phyloP scores from a whole-genome alignment of 2,113 vertebrate species.

The Melanerpes aurifrons region DNA sequence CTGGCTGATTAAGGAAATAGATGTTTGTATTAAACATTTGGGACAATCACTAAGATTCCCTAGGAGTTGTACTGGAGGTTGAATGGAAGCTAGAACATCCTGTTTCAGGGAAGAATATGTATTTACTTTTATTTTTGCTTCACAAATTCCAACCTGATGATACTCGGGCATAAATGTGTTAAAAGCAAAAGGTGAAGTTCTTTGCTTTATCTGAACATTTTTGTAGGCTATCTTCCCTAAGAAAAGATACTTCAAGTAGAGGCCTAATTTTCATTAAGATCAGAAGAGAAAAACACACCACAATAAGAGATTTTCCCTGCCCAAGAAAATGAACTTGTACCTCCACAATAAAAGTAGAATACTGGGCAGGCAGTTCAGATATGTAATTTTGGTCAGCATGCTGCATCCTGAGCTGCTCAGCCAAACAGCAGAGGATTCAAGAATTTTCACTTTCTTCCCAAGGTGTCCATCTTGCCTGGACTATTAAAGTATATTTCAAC shows the following conservation, averaged over 20 bases:
- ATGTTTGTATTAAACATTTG: background rate
- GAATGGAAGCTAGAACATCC: background rate
- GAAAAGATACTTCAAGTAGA: background rate
- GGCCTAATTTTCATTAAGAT: background rate
- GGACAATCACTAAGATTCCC: background rate
- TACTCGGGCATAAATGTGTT: background rate
- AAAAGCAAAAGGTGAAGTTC: background rate
- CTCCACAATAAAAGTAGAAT: conserved; percentile 3
- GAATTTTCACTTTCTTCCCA: conserved; percentile 15
- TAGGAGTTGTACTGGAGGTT: background rate
- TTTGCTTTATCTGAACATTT: conserved; percentile 4
- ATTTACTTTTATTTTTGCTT: background rate
- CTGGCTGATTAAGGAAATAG: conserved; percentile 6
- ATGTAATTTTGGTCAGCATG: background rate
- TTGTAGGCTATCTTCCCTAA: background rate
- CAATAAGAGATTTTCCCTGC: background rate
- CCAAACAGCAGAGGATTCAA: background rate
- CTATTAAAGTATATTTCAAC: conserved; percentile 22
- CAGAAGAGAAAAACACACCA: background rate
- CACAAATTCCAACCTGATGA: background rate
- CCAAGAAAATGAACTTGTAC: background rate
- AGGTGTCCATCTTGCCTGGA: background rate
- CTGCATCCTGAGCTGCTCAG: background rate
- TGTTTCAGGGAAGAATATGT: background rate
- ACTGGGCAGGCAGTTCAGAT: background rate